Conservation (phyloP, 2,888 invertebrate species). For the Dasypogon diadema region DNA sequence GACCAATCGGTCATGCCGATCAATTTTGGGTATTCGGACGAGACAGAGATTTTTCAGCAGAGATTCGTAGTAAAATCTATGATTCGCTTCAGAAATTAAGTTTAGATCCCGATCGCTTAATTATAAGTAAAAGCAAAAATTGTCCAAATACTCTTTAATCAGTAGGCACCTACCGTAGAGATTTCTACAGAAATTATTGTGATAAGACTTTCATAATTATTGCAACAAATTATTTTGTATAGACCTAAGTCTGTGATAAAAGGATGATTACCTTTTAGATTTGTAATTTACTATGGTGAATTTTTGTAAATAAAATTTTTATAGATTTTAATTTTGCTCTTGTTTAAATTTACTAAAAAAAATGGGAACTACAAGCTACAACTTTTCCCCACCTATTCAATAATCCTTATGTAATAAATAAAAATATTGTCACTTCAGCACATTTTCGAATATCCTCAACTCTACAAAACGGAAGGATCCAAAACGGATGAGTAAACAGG, state of each 20-base stretch:
- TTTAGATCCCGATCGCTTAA: constrained; percentile 78
- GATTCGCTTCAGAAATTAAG: constrained; percentile 72
- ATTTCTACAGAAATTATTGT: neutral
- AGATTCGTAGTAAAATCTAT: constrained; percentile 76
- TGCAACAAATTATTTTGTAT: constrained; percentile 4
- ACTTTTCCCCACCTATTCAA: too few relatives aligned
- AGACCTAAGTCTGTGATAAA: constrained; percentile 48
- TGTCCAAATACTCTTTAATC: constrained; percentile 68
- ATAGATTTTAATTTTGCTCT: too few relatives aligned
- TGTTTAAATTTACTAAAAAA: too few relatives aligned
- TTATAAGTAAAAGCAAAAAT: constrained; percentile 77
- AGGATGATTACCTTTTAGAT: neutral
- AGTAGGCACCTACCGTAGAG: neutral
- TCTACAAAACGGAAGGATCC: too few relatives aligned
- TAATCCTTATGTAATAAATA: too few relatives aligned
- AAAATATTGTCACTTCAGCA: too few relatives aligned
- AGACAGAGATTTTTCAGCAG: constrained; percentile 75
- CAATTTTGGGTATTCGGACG: constrained; percentile 81
- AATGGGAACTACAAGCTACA: too few relatives aligned
- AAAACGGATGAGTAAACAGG: too few relatives aligned
- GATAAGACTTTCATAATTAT: too few relatives aligned
- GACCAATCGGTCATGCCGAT: constrained; percentile 71
- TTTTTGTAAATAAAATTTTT: constrained; percentile 40
- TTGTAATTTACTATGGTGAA: constrained; percentile 1
- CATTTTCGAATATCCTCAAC: too few relatives aligned